Conservation (phyloP, 1,140 invertebrate species). For the Atta texana region DNA sequence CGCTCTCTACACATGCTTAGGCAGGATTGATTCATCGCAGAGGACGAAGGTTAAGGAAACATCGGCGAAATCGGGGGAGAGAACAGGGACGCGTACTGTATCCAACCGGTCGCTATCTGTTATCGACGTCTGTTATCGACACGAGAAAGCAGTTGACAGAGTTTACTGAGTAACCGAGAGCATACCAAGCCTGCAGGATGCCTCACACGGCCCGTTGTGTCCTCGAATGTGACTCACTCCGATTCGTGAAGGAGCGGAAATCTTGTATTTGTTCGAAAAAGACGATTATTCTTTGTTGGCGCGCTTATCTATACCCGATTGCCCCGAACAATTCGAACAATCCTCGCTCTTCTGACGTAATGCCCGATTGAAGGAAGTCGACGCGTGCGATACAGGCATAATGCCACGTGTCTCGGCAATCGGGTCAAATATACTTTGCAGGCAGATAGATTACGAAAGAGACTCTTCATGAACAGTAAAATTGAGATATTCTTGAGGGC, state of each 20-base stretch:
- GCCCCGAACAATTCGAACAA: conserved; percentile 20
- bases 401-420: not conserved
- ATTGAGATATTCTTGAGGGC: not conserved
- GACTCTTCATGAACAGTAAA: not conserved
- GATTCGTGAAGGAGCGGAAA: conserved; percentile 37
- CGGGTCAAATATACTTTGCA: conserved; percentile 34
- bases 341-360: conserved; percentile 13
- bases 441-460: not conserved
- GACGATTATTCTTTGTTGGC: conserved; percentile 31
- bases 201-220: conserved; percentile 66
- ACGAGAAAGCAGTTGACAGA: conserved; percentile 75
- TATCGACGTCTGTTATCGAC: conserved; percentile 76
- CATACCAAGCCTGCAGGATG: conserved; percentile 13
- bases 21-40: conserved; percentile 37
- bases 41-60: conserved; percentile 50
- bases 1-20: not conserved
- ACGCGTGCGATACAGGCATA: conserved; percentile 1
- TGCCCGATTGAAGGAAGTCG: not conserved
- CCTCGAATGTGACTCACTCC: conserved; percentile 44
- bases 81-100: conserved; percentile 44
- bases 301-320: conserved; percentile 43
- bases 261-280: conserved; percentile 69
- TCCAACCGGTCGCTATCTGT: conserved; percentile 16
- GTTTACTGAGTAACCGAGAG: conserved; percentile 77
- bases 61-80: not conserved